These are phyloP conservation scores for Acronicta alni DNA, from an alignment of 2,888 invertebrate genomes.

Conservation along the genomic window DNA sequence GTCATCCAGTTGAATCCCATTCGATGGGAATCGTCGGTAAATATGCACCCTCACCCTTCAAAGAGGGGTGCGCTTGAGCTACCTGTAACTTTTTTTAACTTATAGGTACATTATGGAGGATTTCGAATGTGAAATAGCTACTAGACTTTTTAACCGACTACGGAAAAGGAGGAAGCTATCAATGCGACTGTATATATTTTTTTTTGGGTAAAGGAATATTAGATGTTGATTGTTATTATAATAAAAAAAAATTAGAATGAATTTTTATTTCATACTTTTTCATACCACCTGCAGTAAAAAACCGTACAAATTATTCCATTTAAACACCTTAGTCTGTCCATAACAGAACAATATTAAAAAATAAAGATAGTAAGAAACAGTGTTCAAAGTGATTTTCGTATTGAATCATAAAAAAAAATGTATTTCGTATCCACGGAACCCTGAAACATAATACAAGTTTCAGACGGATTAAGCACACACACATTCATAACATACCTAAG, in stretches of 20 bases:
- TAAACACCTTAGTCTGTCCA: too few species aligned
- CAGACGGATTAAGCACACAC: slow-evolving; percentile 28
- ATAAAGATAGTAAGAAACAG: too few species aligned
- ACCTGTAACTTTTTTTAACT: slow-evolving; percentile 41
- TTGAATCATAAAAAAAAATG: too few species aligned
- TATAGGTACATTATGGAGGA: slow-evolving; percentile 24
- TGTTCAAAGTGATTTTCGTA: background rate
- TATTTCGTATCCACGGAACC: background rate
- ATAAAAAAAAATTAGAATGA: too few species aligned
- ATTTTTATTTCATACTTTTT: too few species aligned
- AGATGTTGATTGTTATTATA: too few species aligned
- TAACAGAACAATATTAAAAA: too few species aligned
- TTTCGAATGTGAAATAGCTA: slow-evolving; percentile 27
- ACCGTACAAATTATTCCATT: too few species aligned
- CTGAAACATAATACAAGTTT: slow-evolving; percentile 16
- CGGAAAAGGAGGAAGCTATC: too few species aligned
- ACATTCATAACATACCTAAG: slow-evolving; percentile 36
- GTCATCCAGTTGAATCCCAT: slow-evolving; percentile 38
- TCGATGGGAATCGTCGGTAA: slow-evolving; percentile 43
- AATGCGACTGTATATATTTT: too few species aligned
- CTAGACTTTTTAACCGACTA: background rate
- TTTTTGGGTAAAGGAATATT: too few species aligned
- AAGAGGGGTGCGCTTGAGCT: slow-evolving; percentile 27
- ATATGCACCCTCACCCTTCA: slow-evolving; percentile 52
- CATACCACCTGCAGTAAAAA: too few species aligned